Evolutionary conservation across 23 tunicate species (phyloP).

Genomic region (Corella eumyota): DNA sequence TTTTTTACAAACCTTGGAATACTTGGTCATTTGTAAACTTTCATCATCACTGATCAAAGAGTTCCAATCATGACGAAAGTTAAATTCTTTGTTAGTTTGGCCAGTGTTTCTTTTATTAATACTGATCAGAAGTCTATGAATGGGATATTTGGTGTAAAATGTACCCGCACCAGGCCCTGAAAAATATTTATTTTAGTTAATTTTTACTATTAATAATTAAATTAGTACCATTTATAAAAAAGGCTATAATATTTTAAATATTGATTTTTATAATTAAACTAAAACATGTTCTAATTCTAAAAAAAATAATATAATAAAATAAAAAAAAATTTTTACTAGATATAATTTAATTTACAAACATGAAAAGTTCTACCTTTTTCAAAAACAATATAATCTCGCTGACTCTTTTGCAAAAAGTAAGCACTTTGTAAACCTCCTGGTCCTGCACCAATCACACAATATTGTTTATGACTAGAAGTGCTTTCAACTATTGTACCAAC

Average conservation of each 20-base stretch:
- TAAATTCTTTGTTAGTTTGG: conserved; percentile 89
- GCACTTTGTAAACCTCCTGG: conserved; percentile 85
- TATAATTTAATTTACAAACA: background rate
- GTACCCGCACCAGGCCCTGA: conserved; percentile 67
- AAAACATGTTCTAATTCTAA: too few relatives aligned
- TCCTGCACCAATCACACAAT: conserved; percentile 87
- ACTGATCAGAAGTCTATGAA: conserved; percentile 76
- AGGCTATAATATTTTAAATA: too few relatives aligned
- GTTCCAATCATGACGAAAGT: conserved; percentile 84
- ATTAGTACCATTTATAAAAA: background rate
- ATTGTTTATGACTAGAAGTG: conserved; percentile 20
- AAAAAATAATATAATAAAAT: too few relatives aligned
- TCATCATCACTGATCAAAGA: conserved; percentile 67
- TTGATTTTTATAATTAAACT: too few relatives aligned
- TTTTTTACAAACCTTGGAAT: conserved; percentile 59
- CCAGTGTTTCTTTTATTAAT: conserved; percentile 80
- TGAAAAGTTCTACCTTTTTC: conserved; percentile 54
- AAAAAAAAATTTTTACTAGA: background rate
- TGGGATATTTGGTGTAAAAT: conserved; percentile 64
- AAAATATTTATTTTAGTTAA: background rate
- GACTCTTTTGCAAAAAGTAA: conserved; percentile 42
- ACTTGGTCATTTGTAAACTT: conserved; percentile 38
- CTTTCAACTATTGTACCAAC: too few relatives aligned
- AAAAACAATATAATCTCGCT: conserved; percentile 64
- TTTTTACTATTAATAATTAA: background rate